A percentile compares a stretch with the other conserved stretches of the same genome.
These are phyloP conservation scores for Xanthorhoe spadicearia DNA, from an alignment of 2,888 invertebrate species.

Conservation along the genomic window DNA sequence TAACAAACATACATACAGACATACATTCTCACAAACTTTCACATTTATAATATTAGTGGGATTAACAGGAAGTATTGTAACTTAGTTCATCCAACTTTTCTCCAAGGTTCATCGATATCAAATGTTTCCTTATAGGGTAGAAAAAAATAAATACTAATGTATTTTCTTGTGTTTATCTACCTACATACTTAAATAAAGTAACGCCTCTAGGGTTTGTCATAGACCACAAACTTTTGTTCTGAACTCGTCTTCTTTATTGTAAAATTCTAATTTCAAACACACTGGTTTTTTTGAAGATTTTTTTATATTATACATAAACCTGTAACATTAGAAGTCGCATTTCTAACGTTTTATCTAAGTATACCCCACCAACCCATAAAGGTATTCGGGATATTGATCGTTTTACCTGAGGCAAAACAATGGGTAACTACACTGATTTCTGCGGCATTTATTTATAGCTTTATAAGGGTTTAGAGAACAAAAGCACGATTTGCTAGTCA, in stretches of 20 bases:
- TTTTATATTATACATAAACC: too few relatives aligned
- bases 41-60: too few relatives aligned
- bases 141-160: conserved; percentile 12
- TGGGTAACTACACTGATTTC: neutral
- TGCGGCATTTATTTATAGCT: neutral
- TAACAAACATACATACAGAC: too few relatives aligned
- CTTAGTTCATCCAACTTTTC: conserved; percentile 72
- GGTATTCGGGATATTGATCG: neutral
- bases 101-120: conserved; percentile 71
- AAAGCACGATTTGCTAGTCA: conserved; percentile 20
- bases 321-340: conserved; percentile 25
- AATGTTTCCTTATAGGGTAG: conserved; percentile 50
- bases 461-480: conserved; percentile 1
- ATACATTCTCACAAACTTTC: too few relatives aligned
- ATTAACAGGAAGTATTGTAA: conserved; percentile 72
- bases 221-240: too few relatives aligned
- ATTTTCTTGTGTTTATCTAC: neutral
- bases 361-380: neutral
- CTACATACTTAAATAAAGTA: too few relatives aligned
- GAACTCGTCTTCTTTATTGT: too few relatives aligned
- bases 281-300: too few relatives aligned
- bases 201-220: too few relatives aligned
- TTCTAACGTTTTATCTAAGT: neutral
- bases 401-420: neutral
- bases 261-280: too few relatives aligned